Percentiles rank a stretch among this genome's conserved stretches.
phyloP scores from a whole-genome alignment of 2,888 invertebrate genomes.

The Anoplius nigerrimus region DNA sequence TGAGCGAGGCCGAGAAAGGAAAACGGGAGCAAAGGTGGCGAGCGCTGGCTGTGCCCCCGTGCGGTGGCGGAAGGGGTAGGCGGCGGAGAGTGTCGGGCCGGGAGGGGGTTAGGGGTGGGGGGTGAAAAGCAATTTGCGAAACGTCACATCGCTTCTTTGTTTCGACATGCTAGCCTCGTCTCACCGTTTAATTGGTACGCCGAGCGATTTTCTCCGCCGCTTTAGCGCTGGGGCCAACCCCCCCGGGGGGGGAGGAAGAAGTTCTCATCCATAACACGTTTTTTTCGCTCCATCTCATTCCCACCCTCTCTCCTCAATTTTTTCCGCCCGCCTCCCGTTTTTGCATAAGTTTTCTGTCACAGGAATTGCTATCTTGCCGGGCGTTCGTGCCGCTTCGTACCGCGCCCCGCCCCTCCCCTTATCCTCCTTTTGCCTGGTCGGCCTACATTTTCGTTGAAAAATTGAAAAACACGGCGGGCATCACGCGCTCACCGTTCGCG shows the following conservation, averaged over 20 bases:
- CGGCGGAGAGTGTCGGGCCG: background rate
- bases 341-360: background rate
- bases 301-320: background rate
- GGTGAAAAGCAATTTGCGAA: slow-evolving; percentile 62
- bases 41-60: slow-evolving; percentile 14
- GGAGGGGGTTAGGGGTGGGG: slow-evolving; percentile 20
- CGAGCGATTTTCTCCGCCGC: slow-evolving; percentile 32
- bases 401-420: background rate
- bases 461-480: no score
- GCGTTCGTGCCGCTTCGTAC: background rate
- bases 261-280: slow-evolving; percentile 12
- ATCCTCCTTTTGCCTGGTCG: no score
- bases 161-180: slow-evolving; percentile 48
- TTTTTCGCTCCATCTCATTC: no score
- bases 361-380: background rate
- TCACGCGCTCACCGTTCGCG: no score
- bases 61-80: background rate
- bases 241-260: slow-evolving; percentile 36
- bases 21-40: background rate
- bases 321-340: background rate
- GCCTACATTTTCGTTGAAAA: no score
- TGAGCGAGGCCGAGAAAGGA: background rate
- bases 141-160: slow-evolving; percentile 56
- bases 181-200: slow-evolving; percentile 50
- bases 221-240: slow-evolving; percentile 32